Evolutionary conservation across 2,113 vertebrate species (phyloP).

Genomic region (Ibidorhyncha struthersii): DNA sequence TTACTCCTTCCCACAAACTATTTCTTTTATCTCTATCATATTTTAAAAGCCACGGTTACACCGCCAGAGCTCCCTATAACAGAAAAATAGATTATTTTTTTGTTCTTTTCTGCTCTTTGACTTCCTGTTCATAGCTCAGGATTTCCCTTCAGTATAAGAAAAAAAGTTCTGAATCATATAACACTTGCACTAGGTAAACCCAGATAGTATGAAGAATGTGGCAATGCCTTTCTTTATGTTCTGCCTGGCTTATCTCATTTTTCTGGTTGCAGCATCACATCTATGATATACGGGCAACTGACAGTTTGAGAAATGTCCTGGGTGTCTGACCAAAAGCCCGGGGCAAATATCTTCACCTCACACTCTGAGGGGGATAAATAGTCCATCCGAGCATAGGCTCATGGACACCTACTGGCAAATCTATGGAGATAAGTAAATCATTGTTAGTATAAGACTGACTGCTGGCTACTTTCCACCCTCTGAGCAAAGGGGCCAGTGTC

Average conservation of each 20-base stretch:
- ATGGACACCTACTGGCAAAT: background rate
- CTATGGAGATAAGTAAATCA: background rate
- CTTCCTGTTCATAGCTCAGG: background rate
- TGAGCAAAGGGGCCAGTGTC: background rate
- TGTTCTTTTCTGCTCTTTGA: background rate
- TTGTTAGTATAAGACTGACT: background rate
- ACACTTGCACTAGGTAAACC: background rate
- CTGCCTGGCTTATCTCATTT: background rate
- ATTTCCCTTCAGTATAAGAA: background rate
- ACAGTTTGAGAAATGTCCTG: background rate
- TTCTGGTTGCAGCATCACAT: background rate
- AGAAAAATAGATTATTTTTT: background rate
- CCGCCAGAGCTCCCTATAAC: background rate
- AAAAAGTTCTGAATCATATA: background rate
- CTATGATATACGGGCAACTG: background rate
- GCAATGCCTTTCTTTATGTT: background rate
- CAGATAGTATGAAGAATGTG: background rate
- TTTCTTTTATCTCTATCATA: background rate
- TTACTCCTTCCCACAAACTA: background rate
- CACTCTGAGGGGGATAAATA: background rate
- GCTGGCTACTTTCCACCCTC: background rate
- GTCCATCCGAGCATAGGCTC: background rate
- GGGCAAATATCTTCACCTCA: background rate
- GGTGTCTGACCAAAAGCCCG: background rate
- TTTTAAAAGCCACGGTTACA: background rate